Evolutionary conservation across 2,888 invertebrate species (phyloP).

Genomic region (Acronicta leporina): DNA sequence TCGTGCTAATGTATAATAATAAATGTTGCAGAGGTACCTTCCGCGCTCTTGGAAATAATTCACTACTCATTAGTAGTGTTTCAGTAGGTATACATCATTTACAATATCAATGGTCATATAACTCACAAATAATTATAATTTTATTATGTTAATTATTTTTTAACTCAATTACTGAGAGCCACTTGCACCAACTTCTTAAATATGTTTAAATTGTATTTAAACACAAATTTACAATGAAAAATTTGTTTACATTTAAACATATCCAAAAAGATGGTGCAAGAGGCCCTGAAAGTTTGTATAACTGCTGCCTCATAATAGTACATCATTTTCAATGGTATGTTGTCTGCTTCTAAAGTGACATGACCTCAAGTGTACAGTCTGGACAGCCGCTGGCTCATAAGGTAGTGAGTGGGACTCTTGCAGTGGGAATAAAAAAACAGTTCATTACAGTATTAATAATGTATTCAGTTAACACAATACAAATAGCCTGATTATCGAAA

Average conservation of each 20-base stretch:
- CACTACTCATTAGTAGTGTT: slow-evolving; percentile 4
- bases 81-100: slow-evolving; percentile 20
- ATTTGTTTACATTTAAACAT: too few relatives aligned
- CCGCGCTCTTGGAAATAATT: slow-evolving; percentile 2
- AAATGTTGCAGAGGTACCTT: background rate
- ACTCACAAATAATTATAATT: slow-evolving; percentile 6
- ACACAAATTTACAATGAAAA: too few relatives aligned
- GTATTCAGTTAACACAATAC: slow-evolving; percentile 55
- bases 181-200: too few relatives aligned
- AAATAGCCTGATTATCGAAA: slow-evolving; percentile 52
- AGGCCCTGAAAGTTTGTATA: background rate
- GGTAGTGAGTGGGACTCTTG: slow-evolving; percentile 1
- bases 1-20: background rate
- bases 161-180: background rate
- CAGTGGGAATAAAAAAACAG: slow-evolving; percentile 29
- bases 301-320: slow-evolving; percentile 2
- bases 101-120: slow-evolving; percentile 5
- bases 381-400: background rate
- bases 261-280: too few relatives aligned
- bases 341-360: slow-evolving; percentile 2
- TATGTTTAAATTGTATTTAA: too few relatives aligned
- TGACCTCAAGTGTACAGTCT: background rate
- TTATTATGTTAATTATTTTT: background rate
- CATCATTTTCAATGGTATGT: background rate
- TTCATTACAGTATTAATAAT: slow-evolving; percentile 51